Evolutionary conservation across 2,113 vertebrate species (phyloP), one percentile per base, ranked within the genome.

Genomic region (Antechinus stuartii): DNA sequence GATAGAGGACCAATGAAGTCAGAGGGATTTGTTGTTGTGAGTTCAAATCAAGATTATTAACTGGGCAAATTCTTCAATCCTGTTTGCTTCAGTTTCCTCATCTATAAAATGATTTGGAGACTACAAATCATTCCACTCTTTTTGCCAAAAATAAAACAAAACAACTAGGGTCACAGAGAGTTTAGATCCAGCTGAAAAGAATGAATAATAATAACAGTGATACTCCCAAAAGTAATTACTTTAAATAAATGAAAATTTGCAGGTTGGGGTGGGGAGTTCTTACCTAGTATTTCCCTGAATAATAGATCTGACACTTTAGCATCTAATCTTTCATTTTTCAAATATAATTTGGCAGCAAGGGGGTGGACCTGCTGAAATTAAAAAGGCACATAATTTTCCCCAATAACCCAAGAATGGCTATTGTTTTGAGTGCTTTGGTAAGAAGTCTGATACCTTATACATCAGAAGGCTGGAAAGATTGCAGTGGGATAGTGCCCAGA

Each of bases 71-170:
- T 22, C 9, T 27, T 68, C 93, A 54, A 93, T 0, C 55, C 22
- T 61, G 1, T 24, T 8, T 91, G 35, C 7, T 23, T 91, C 22
- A 57, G 12, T 61, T 61, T 90, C 46, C 25, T 95, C 89, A 90
- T 90, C 46, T 94, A 47, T 95, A 47, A 53, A 97, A 76, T 16
- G 30, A 47, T 89, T 56, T 96, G 16, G 6, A 42, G 1, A 84
- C 22, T n/a, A n/a, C 1, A 22, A 42, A 84, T 2, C n/a, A 23
- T 8, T 84, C 16, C 2, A 42, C 1, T 22, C 42, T 22, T n/a
- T 84, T 84, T n/a, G 68, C 16, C 68, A 42, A 84, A n/a, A 5
- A 1, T 14, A 76, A 19, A 76, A 16, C 3, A 76, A 14, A 35
- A 23, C 19, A 42, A 42, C 42, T 84, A 7, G 16, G 16, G 7